Evolutionary conservation across 2,888 invertebrate genomes (phyloP).

Genomic region (Trichogramma evanescens): DNA sequence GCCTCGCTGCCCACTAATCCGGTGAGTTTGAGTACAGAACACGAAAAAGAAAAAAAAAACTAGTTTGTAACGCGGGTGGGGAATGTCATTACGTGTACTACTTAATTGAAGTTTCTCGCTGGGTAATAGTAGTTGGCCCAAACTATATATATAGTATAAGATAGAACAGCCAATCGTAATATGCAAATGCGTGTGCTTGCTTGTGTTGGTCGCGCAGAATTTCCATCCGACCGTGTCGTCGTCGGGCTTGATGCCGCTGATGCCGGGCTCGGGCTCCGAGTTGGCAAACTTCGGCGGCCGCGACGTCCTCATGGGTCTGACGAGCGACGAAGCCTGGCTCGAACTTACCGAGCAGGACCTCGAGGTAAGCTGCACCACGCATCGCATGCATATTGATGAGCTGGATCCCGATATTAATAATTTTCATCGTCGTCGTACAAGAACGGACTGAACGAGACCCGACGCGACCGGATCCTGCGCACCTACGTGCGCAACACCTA

Average conservation of each 20-base stretch:
- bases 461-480: slow-evolving; percentile 77
- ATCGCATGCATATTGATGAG: background rate
- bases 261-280: slow-evolving; percentile 69
- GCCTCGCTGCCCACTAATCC: slow-evolving; percentile 25
- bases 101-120: too few relatives aligned
- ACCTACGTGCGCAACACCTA: slow-evolving; percentile 92
- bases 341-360: slow-evolving; percentile 47
- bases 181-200: background rate
- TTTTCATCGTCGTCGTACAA: slow-evolving; percentile 53
- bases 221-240: slow-evolving; percentile 53
- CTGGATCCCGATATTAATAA: background rate
- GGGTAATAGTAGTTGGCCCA: too few relatives aligned
- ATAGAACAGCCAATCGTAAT: slow-evolving; percentile 1
- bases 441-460: slow-evolving; percentile 85
- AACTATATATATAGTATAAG: too few relatives aligned
- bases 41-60: background rate
- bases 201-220: slow-evolving; percentile 40
- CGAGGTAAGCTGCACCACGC: slow-evolving; percentile 29
- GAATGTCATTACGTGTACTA: background rate
- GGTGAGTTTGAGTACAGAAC: slow-evolving; percentile 24
- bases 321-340: slow-evolving; percentile 59
- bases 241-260: slow-evolving; percentile 57
- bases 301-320: slow-evolving; percentile 78
- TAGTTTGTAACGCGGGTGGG: background rate
- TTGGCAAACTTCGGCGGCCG: slow-evolving; percentile 74